Percentiles rank a stretch among this genome's conserved stretches.
phyloP scores from a whole-genome alignment of 2,797 vertebrate genomes.

The Notamacropus eugenii region DNA sequence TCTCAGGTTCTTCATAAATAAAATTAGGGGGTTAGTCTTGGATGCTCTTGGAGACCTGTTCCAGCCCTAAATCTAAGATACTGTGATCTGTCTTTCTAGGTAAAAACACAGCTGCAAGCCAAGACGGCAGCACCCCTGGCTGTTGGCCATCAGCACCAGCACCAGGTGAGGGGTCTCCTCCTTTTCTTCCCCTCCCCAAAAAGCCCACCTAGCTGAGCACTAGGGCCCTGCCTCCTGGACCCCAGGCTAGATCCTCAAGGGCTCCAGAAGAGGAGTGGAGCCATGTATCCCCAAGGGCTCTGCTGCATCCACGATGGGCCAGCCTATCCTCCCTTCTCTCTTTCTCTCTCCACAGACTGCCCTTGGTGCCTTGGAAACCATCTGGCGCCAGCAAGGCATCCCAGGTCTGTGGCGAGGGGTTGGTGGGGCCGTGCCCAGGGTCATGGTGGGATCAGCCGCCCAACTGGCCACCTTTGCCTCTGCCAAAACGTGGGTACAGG shows the following conservation, averaged over 20 bases:
- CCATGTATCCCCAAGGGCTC: fast-evolving
- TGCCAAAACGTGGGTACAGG: slow-evolving; percentile 92
- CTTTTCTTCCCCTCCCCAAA: background rate
- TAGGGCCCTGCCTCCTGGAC: background rate
- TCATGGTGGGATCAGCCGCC: slow-evolving; percentile 94
- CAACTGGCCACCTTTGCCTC: slow-evolving; percentile 95
- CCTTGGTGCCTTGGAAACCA: slow-evolving; percentile 89
- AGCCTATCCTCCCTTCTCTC: background rate
- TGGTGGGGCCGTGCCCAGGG: slow-evolving; percentile 93
- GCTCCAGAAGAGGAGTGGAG: background rate
- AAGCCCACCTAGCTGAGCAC: background rate
- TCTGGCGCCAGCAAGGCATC: slow-evolving; percentile 92
- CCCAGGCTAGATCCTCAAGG: too few relatives aligned
- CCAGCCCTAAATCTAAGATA: background rate
- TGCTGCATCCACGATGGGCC: background rate
- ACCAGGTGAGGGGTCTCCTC: slow-evolving; percentile 87
- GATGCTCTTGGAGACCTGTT: background rate
- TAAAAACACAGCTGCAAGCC: slow-evolving; percentile 96
- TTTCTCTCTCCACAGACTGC: slow-evolving; percentile 86
- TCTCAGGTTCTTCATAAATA: background rate
- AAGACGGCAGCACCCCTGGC: slow-evolving; percentile 89
- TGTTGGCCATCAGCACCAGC: slow-evolving; percentile 96
- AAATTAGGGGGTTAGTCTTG: background rate
- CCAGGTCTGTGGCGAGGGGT: slow-evolving; percentile 94
- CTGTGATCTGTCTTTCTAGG: slow-evolving; percentile 80